Conservation (phyloP, 2,888 invertebrate genomes). For the Psylliodes chrysocephalus region DNA sequence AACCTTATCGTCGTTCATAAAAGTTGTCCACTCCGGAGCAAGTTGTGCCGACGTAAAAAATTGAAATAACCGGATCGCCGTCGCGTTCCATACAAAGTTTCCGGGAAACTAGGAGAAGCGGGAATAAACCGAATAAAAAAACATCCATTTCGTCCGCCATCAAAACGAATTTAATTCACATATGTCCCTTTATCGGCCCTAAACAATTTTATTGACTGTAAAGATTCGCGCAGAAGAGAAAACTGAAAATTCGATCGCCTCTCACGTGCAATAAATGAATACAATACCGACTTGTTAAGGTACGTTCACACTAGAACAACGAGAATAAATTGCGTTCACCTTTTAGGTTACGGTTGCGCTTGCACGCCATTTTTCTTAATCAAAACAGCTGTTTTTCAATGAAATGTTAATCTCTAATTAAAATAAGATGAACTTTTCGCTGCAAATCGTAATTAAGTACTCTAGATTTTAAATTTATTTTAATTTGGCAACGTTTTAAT, state of each 20-base stretch:
- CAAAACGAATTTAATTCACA: constrained; percentile 10
- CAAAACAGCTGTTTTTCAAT: no score
- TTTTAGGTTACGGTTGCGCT: no score
- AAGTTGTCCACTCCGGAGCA: neutral
- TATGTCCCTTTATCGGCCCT: constrained; percentile 5
- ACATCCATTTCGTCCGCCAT: constrained; percentile 1
- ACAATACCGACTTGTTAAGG: neutral
- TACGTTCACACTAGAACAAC: no score
- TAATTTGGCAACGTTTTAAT: no score
- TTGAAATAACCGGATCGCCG: constrained; percentile 3
- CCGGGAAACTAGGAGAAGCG: neutral
- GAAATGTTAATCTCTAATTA: no score
- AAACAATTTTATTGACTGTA: constrained; percentile 15
- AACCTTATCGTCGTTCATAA: constrained; percentile 6
- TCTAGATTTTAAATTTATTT: no score
- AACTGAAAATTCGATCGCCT: constrained; percentile 1
- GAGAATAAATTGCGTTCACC: no score
- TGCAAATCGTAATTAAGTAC: no score
- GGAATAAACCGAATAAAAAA: constrained; percentile 6
- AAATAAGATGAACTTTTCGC: no score
- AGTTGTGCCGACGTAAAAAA: constrained; percentile 6
- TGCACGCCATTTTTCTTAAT: no score
- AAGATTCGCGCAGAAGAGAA: constrained; percentile 2
- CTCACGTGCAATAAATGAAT: neutral
- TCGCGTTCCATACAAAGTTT: constrained; percentile 5